Percentiles rank a stretch among this genome's conserved stretches.
Conservation (phyloP, 2,888 invertebrate genomes). For the Ferrisia virgata region DNA sequence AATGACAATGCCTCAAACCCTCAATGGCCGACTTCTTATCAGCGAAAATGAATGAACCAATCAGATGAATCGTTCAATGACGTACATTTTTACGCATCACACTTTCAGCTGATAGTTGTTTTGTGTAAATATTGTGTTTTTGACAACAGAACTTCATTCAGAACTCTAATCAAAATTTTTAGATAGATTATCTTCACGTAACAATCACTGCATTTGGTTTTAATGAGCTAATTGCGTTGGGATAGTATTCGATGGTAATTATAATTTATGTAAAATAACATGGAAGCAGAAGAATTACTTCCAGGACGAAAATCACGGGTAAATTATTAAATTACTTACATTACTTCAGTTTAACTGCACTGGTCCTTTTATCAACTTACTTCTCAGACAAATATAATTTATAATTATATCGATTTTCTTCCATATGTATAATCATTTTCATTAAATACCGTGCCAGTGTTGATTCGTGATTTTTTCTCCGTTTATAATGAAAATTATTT, state of each 20-base stretch:
- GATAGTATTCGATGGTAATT: not conserved
- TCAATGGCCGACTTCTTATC: too few relatives aligned
- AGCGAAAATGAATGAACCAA: too few relatives aligned
- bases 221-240: too few relatives aligned
- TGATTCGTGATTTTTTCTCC: not conserved
- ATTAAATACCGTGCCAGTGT: not conserved
- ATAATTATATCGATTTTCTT: not conserved
- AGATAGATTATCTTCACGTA: too few relatives aligned
- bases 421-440: not conserved
- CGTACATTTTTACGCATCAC: too few relatives aligned
- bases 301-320: not conserved
- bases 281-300: not conserved
- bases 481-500: not conserved
- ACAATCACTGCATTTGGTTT: too few relatives aligned
- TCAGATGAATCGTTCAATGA: too few relatives aligned
- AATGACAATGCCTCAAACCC: too few relatives aligned
- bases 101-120: too few relatives aligned
- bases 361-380: not conserved
- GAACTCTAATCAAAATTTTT: too few relatives aligned
- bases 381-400: not conserved
- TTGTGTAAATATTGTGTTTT: too few relatives aligned
- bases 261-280: not conserved
- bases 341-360: not conserved
- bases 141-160: too few relatives aligned
- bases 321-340: not conserved